Base-by-base conservation (phyloP, 1,140 invertebrate species). In the Drosophila persimilis region DNA sequence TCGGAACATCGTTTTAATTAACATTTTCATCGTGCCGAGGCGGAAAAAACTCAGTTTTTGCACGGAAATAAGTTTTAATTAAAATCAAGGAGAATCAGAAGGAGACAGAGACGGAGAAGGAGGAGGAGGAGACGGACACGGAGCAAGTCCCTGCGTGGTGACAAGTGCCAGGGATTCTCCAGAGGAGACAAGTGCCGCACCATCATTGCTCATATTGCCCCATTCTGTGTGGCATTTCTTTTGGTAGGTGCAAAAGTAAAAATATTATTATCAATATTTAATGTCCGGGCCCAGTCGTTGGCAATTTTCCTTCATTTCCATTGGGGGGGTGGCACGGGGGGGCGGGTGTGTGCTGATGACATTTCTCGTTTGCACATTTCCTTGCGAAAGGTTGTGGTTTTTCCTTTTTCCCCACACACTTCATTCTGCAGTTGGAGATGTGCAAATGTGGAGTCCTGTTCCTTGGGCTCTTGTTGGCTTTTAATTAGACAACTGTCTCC, bases 401-500 rank as follows among this genome's bases (percentile, higher is more conserved):
- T 47, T 9, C 26, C 7, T 31, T 31, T 31, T 31, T 17, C 17
- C 17, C 2, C 29, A 31, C 29, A 8, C 31, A 3, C 59, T 24
- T 39, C 59, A 57, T 50, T 76, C 11, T 1, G 3, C 35, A 39
- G 11, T 11, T 11, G 31, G 9, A 11, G 31, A 11, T 39, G 35
- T 39, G 35, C 3, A 39, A 39, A 13, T 39, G 35, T 35, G 31
- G 31, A 63, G 45, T 46, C 74, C 73, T 63, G 76, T 70, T 78
- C 63, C 59, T 62, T 45, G 35, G 11, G 11, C 35, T 11, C 62
- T 61, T 62, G 79, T 81, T 77, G 75, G 73, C 73, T 70, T 81
- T 81, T 81, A 81, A 81, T 81, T 77, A 81, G 78, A 81, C 73
- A 61, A 57, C 65, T 72, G 64, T 65, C 73, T 39, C 35, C 24